Percentiles rank a stretch among this genome's conserved stretches.
These are phyloP conservation scores for Meriones psammophilus DNA, from an alignment of 2,797 vertebrate species.

Conservation along the genomic window DNA sequence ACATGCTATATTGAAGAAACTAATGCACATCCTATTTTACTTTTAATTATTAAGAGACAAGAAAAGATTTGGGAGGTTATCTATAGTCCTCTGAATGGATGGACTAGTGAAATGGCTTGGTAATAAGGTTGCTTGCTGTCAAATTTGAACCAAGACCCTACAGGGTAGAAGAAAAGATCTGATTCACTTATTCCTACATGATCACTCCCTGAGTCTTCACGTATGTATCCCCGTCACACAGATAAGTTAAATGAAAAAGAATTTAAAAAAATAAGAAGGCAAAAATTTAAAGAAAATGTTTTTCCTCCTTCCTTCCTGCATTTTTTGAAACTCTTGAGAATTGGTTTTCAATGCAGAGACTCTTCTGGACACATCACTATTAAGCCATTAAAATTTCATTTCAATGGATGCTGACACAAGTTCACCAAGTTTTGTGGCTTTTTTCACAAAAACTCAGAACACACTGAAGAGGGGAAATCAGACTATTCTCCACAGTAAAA, in stretches of 20 bases:
- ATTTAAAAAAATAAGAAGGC: neutral
- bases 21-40: neutral
- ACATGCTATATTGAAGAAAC: conserved; percentile 14
- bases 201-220: too few species aligned
- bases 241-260: neutral
- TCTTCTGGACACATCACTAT: neutral
- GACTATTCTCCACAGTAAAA: neutral
- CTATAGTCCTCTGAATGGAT: neutral
- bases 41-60: conserved; percentile 10
- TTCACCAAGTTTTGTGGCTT: neutral
- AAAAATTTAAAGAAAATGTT: neutral
- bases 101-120: neutral
- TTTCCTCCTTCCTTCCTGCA: neutral
- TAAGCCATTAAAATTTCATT: neutral
- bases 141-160: neutral
- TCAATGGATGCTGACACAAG: neutral
- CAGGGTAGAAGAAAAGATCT: neutral
- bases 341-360: neutral
- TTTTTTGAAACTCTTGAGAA: neutral
- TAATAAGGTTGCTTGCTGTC: neutral
- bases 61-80: conserved; percentile 25
- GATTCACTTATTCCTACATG: neutral
- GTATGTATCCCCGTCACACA: neutral
- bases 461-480: neutral
- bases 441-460: neutral